Conservation (phyloP, 1,140 invertebrate genomes). For the Penaeus indicus region DNA sequence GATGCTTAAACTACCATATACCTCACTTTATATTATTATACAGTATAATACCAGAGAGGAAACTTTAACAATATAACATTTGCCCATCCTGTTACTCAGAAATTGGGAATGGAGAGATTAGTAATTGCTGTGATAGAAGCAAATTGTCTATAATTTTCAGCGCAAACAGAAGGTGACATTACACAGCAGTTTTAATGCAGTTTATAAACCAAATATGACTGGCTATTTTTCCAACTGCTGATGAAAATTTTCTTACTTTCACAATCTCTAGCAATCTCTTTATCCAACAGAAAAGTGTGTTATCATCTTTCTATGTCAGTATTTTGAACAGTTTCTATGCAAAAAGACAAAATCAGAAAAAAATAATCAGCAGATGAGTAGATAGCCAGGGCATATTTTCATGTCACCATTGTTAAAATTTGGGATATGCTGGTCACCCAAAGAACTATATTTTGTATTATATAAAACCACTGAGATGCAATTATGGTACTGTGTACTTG, state of each 20-base stretch:
- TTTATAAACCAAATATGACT: not conserved
- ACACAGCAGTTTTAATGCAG: no score
- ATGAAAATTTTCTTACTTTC: not conserved
- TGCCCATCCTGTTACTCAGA: no score
- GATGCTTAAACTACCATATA: no score
- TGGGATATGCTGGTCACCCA: slow-evolving; percentile 41
- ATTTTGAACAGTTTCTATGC: not conserved
- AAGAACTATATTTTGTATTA: slow-evolving; percentile 39
- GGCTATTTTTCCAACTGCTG: not conserved
- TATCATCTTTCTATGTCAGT: slow-evolving; percentile 3
- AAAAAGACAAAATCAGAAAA: not conserved
- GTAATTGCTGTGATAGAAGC: no score
- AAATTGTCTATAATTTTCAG: no score
- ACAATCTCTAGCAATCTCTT: not conserved
- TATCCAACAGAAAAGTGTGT: not conserved
- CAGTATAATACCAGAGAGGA: no score
- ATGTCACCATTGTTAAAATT: slow-evolving; percentile 26
- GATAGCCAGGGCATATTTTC: not conserved
- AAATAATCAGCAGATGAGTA: slow-evolving; percentile 5
- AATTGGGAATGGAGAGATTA: no score
- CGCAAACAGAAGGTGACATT: no score
- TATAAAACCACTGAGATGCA: not conserved
- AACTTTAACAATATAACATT: no score
- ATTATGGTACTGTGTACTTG: no score
- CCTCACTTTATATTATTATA: no score